phyloP scores from a whole-genome alignment of 2,113 vertebrate genomes.

The Chroicocephalus ridibundus region DNA sequence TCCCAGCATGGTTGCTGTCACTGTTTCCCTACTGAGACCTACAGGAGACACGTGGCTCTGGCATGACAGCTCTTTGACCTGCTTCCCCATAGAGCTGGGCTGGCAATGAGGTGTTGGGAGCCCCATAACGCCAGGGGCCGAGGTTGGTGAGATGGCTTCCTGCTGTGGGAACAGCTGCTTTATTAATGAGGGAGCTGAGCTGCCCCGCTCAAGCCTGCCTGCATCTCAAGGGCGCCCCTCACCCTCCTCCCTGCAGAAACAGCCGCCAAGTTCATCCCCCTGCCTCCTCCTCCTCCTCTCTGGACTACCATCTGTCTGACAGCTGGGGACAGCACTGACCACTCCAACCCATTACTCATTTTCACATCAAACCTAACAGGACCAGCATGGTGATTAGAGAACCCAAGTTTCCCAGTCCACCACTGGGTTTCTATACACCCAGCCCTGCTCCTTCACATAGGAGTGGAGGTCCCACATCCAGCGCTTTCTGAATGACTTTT shows the following conservation, averaged over 20 bases:
- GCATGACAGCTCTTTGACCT: not conserved
- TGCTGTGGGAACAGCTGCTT: not conserved
- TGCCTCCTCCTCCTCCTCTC: not conserved
- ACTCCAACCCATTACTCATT: not conserved
- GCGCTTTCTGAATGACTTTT: rapidly evolving
- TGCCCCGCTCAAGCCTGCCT: not conserved
- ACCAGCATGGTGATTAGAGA: not conserved
- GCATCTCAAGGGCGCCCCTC: rapidly evolving
- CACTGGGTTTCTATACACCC: not conserved
- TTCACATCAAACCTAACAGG: not conserved
- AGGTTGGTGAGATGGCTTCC: not conserved
- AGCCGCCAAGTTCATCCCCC: not conserved
- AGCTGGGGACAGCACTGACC: not conserved
- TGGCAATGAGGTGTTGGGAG: not conserved
- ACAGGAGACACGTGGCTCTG: not conserved
- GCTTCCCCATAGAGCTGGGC: not conserved
- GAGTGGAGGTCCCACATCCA: not conserved
- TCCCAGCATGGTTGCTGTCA: not conserved
- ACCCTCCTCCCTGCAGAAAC: not conserved
- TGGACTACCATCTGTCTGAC: not conserved
- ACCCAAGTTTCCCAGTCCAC: not conserved
- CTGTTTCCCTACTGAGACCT: not conserved
- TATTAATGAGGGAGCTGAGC: not conserved
- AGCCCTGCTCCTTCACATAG: not conserved
- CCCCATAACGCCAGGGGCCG: not conserved